Evolutionary conservation across 2,888 invertebrate genomes (phyloP).

Genomic region (Phengaris alcon): DNA sequence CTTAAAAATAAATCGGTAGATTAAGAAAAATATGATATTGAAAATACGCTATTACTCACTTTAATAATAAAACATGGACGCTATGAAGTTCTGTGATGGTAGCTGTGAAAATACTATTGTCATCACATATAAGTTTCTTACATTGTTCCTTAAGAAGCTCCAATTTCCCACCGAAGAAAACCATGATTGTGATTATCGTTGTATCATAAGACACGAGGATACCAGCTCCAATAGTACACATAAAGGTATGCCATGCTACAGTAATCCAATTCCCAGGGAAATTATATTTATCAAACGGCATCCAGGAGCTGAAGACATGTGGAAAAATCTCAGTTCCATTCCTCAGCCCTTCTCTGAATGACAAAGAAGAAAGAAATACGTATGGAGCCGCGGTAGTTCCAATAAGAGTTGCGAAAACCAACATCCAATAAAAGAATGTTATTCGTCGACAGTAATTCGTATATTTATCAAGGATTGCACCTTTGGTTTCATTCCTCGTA

Average conservation of each 20-base stretch:
- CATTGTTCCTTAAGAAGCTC: slow-evolving; percentile 60
- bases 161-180: slow-evolving; percentile 64
- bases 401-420: slow-evolving; percentile 56
- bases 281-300: slow-evolving; percentile 61
- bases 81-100: slow-evolving; percentile 52
- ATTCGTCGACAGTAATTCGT: slow-evolving; percentile 59
- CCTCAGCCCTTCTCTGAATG: slow-evolving; percentile 50
- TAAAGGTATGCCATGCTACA: slow-evolving; percentile 51
- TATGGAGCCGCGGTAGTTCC: slow-evolving; percentile 53
- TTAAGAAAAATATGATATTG: background rate
- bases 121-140: slow-evolving; percentile 47
- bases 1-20: background rate
- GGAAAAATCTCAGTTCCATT: slow-evolving; percentile 61
- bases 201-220: slow-evolving; percentile 61
- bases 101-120: slow-evolving; percentile 39
- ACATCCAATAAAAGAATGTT: slow-evolving; percentile 60
- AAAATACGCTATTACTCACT: slow-evolving; percentile 50
- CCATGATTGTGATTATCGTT: slow-evolving; percentile 56
- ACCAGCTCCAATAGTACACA: slow-evolving; percentile 55
- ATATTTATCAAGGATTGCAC: slow-evolving; percentile 52
- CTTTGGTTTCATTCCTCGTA: slow-evolving; percentile 44
- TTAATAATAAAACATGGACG: slow-evolving; percentile 53
- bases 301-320: slow-evolving; percentile 68
- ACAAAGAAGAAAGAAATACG: slow-evolving; percentile 52
- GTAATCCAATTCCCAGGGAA: slow-evolving; percentile 62